Conservation (phyloP, 1,140 invertebrate species). For the Halotydeus destructor region DNA sequence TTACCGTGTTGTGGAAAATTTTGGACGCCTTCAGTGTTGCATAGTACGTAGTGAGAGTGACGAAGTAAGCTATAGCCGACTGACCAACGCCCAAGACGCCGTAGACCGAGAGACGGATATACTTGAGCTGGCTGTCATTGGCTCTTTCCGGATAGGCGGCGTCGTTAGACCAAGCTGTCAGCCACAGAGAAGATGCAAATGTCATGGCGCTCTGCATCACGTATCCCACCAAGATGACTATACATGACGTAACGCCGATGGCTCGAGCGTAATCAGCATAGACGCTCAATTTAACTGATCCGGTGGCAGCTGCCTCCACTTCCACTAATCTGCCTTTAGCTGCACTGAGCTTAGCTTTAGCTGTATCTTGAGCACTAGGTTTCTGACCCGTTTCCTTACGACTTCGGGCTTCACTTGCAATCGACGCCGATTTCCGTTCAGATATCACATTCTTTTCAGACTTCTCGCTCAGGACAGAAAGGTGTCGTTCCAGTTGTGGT, state of each 20-base stretch:
- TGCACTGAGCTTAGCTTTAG: background rate
- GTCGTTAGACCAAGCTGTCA: slow-evolving; percentile 26
- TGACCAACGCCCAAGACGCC: background rate
- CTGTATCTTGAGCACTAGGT: background rate
- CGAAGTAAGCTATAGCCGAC: background rate
- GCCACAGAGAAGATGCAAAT: slow-evolving; percentile 22
- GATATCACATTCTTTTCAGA: background rate
- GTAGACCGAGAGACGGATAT: slow-evolving; percentile 24
- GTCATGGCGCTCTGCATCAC: slow-evolving; percentile 18
- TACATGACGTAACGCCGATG: background rate
- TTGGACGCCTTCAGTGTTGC: no score
- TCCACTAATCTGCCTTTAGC: slow-evolving; percentile 32
- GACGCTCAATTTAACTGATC: slow-evolving; percentile 13
- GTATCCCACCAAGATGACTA: slow-evolving; percentile 14
- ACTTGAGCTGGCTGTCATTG: slow-evolving; percentile 33
- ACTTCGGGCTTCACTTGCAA: background rate
- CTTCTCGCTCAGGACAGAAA: slow-evolving; percentile 53
- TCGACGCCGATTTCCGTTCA: background rate
- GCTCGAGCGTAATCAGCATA: slow-evolving; percentile 9
- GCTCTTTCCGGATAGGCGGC: slow-evolving; percentile 12
- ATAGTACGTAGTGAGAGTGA: no score
- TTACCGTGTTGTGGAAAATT: no score
- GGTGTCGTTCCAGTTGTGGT: slow-evolving; percentile 9
- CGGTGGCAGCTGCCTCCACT: slow-evolving; percentile 8
- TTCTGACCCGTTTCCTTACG: background rate